phyloP scores from a whole-genome alignment of 2,113 vertebrate genomes.

The Macrotus californicus region DNA sequence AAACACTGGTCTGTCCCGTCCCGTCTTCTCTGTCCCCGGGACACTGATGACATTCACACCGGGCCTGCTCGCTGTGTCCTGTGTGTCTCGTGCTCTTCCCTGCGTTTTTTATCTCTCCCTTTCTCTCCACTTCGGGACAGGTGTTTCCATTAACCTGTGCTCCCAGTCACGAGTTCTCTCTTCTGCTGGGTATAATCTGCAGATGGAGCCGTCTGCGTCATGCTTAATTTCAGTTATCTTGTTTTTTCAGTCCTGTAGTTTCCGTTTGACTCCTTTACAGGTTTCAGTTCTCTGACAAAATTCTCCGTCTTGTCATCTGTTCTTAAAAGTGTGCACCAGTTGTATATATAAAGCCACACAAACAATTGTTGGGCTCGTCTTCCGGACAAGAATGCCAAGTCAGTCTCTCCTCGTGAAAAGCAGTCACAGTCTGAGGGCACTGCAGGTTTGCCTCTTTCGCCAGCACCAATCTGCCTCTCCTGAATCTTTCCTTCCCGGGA shows the following conservation, averaged over 20 bases:
- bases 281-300: neutral
- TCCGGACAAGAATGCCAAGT: too few species aligned
- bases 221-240: neutral
- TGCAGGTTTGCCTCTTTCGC: too few species aligned
- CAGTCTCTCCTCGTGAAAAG: too few species aligned
- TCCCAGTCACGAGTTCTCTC: neutral
- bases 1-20: neutral
- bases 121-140: neutral
- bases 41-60: neutral
- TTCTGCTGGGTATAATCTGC: neutral
- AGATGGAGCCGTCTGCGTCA: neutral
- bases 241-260: neutral
- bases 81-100: neutral
- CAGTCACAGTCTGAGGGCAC: too few species aligned
- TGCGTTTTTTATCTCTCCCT: neutral
- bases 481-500: too few species aligned
- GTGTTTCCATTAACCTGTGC: neutral
- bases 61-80: neutral
- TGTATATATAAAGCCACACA: too few species aligned
- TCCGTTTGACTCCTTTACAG: neutral
- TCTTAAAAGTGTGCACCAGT: neutral
- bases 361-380: too few species aligned
- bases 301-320: neutral
- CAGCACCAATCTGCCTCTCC: too few species aligned
- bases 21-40: neutral